These are phyloP conservation scores for Promerops cafer DNA, from an alignment of 2,113 vertebrate species.

Conservation along the genomic window DNA sequence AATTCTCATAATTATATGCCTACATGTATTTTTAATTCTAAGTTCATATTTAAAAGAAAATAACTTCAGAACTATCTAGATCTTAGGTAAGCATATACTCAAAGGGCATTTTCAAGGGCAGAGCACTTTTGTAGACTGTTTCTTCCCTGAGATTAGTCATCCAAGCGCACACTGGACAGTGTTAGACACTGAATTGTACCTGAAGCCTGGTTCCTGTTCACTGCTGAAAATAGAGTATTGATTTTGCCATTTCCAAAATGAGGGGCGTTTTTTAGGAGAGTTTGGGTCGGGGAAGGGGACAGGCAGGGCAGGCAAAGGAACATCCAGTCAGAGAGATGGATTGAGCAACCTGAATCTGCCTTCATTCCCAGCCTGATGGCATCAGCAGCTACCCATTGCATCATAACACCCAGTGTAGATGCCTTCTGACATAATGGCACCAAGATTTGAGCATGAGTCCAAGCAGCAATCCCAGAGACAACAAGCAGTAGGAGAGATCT, in stretches of 20 bases:
- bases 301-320: background rate
- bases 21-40: background rate
- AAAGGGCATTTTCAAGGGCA: background rate
- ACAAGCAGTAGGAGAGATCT: background rate
- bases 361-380: background rate
- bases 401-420: background rate
- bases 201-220: background rate
- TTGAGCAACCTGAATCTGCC: rapidly evolving
- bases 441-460: background rate
- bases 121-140: background rate
- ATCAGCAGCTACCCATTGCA: background rate
- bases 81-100: background rate
- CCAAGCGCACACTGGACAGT: background rate
- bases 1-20: background rate
- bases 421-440: background rate
- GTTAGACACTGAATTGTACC: background rate
- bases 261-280: rapidly evolving
- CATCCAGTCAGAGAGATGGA: background rate
- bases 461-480: background rate
- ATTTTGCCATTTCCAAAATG: background rate
- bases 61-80: background rate
- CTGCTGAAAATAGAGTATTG: background rate
- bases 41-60: background rate
- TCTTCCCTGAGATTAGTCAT: background rate
- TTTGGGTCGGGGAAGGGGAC: rapidly evolving